A percentile compares a stretch with the other conserved stretches of the same genome.
Conservation (phyloP, 2,797 vertebrate species). For the Ceryle rudis region DNA sequence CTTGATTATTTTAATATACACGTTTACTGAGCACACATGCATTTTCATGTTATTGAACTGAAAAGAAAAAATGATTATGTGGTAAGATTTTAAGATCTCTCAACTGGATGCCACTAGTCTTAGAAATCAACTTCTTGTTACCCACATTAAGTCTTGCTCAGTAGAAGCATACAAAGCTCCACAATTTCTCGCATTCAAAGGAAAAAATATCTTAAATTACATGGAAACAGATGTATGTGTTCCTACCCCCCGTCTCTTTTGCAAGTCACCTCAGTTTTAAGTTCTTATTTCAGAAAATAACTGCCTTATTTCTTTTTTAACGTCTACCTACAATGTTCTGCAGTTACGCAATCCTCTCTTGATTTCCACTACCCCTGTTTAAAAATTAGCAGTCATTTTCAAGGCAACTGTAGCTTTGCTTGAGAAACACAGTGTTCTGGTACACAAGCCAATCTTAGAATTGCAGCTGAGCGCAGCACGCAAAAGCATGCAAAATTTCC, state of each 20-base stretch:
- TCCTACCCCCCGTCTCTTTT: not conserved
- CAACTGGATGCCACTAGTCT: not conserved
- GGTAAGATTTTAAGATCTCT: not conserved
- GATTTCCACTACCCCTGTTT: not conserved
- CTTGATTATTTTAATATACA: not conserved
- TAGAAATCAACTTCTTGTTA: not conserved
- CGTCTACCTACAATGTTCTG: not conserved
- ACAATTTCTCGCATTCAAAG: not conserved
- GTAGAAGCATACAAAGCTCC: not conserved
- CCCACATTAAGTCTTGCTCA: not conserved
- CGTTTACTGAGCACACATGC: not conserved
- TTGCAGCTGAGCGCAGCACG: not conserved
- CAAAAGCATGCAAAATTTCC: not conserved
- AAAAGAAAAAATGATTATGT: not conserved
- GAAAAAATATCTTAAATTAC: not conserved
- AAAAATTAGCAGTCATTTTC: not conserved
- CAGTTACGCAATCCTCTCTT: not conserved
- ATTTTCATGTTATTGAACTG: not conserved
- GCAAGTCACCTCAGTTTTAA: not conserved
- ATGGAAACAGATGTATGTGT: not conserved
- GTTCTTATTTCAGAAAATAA: slow-evolving; percentile 18
- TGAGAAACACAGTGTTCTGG: not conserved
- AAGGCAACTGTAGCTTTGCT: slow-evolving; percentile 14
- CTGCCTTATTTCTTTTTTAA: not conserved
- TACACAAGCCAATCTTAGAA: not conserved